Base-by-base conservation (phyloP, 2,113 vertebrate genomes). In the Cephalopterus ornatus region DNA sequence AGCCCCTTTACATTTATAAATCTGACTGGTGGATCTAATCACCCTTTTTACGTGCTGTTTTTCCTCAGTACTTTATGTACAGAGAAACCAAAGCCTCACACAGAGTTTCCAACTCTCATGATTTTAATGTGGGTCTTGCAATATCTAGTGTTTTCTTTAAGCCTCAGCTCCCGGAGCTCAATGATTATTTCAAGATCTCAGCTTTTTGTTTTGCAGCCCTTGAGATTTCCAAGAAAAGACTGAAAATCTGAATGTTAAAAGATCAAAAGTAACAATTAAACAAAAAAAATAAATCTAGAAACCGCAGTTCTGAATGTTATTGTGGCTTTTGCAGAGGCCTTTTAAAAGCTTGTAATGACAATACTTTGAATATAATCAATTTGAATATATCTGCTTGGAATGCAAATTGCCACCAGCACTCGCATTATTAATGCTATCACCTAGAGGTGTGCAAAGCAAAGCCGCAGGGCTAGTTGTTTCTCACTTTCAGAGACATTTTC, bases 41-140 rank as follows among this genome's bases (percentile, higher is more conserved):
- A 47, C 49, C 49, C 63, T 63, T 86, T 88, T 90, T 77, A 88
- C 0, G 0, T 84, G 46, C 42, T 96, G 9, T 7, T 93, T 92
- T 88, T 89, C 68, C 55, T 89, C 39, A 28, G 5, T 74, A 37
- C 47, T 84, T 76, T 39, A 55, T 61, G 47, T 85, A 84, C 93
- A 94, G 67, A 74, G 85, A 95, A 93, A 94, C 89, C 63, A 76
- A 94, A 94, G 59, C 75, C 82, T 90, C 93, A 90, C 77, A 91
- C 78, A 66, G 50, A 0, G 3, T 84, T 96, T 70, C 44, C 68
- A 93, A 7, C 27, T 93, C 58, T 79, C 39, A n/a, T 30, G 18
- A 70, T 89, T 85, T 87, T 81, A 61, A 41, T 74, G 47, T 37
- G 28, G 22, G 32, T 88, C 56, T 89, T 77, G 59, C 42, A 76